Evolutionary conservation across 35 echinoderm and acorn worm genomes (phyloP).

Genomic region (Ptychodera flava): DNA sequence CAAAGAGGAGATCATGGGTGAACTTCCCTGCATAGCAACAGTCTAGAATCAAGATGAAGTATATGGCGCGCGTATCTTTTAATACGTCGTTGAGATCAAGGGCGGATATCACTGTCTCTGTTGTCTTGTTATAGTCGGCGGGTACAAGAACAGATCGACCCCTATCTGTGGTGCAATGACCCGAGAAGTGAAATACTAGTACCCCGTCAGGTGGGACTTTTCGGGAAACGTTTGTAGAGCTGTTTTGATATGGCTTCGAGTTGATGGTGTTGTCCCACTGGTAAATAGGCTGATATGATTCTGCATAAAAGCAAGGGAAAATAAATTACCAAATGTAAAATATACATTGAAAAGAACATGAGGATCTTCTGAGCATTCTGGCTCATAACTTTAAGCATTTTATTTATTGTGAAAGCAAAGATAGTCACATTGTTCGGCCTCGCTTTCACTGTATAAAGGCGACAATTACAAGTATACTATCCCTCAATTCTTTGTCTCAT

Average conservation of each 20-base stretch:
- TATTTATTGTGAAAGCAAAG: too few relatives aligned
- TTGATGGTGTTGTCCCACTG: neutral
- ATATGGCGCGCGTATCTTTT: neutral
- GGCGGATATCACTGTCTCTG: neutral
- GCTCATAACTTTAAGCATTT: too few relatives aligned
- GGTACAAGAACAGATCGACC: neutral
- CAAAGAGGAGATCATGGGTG: neutral
- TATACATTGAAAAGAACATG: too few relatives aligned
- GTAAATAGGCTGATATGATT: neutral
- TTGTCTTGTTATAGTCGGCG: neutral
- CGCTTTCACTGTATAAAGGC: too few relatives aligned
- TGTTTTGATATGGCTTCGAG: neutral
- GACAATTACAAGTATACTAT: too few relatives aligned
- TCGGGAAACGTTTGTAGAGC: neutral
- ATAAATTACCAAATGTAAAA: too few relatives aligned
- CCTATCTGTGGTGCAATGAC: neutral
- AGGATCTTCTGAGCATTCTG: too few relatives aligned
- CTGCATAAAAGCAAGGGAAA: too few relatives aligned
- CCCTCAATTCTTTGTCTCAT: too few relatives aligned
- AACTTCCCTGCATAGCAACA: neutral
- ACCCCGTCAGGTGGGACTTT: neutral
- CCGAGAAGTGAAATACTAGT: neutral
- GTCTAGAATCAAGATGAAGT: neutral
- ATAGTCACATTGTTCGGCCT: too few relatives aligned
- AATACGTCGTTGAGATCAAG: neutral